phyloP scores from a whole-genome alignment of 2,113 vertebrate genomes.

The Grallaria varia region DNA sequence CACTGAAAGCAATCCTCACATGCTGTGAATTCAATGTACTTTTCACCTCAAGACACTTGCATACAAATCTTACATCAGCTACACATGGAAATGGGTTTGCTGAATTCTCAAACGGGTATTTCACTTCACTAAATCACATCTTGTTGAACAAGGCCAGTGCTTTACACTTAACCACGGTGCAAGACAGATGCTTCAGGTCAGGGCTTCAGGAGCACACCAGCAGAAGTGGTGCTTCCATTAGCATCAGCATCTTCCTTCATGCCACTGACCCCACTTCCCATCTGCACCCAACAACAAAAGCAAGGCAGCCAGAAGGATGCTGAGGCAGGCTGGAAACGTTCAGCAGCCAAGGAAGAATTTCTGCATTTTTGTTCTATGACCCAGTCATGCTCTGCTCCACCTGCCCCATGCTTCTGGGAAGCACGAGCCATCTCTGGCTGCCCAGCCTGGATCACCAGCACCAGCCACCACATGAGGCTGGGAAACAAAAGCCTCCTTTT shows the following conservation, averaged over 20 bases:
- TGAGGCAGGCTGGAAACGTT: background rate
- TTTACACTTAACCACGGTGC: rapidly evolving
- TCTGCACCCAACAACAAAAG: rapidly evolving
- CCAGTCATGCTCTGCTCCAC: rapidly evolving
- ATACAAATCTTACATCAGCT: conserved; percentile 13
- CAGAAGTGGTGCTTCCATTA: background rate
- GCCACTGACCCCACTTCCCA: background rate
- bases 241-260: background rate
- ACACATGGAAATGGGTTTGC: background rate
- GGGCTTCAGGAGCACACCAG: background rate
- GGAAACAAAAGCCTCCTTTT: background rate
- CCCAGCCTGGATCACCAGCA: background rate
- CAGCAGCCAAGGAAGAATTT: background rate
- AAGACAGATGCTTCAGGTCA: background rate
- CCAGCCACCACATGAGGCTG: background rate
- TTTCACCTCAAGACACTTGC: background rate
- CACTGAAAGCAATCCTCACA: background rate
- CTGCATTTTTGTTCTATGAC: background rate
- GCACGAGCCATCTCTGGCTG: background rate
- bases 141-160: background rate
- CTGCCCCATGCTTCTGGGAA: background rate
- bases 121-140: background rate
- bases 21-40: conserved; percentile 5
- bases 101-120: background rate
- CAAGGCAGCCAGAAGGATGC: background rate